Conservation (phyloP, 2,113 vertebrate species). For the Vulpes ferrilata region DNA sequence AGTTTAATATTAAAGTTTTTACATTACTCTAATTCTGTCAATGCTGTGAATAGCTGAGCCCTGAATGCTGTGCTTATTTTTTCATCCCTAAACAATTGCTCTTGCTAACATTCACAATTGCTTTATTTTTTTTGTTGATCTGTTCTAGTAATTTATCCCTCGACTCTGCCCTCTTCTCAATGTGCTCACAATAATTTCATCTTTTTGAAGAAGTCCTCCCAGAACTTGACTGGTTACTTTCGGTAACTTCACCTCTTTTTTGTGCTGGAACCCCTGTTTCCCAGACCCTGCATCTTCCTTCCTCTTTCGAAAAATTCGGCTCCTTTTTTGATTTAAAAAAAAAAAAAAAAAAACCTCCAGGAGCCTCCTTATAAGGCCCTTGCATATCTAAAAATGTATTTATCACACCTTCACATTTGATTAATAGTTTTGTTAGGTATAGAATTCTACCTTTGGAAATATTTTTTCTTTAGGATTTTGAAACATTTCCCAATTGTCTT, state of each 20-base stretch:
- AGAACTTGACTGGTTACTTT: neutral
- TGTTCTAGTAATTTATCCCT: neutral
- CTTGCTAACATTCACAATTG: neutral
- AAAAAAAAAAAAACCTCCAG: neutral
- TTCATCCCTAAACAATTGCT: neutral
- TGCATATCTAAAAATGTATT: neutral
- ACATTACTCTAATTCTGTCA: neutral
- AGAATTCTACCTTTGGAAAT: conserved; percentile 3
- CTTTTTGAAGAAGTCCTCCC: neutral
- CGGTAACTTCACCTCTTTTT: neutral
- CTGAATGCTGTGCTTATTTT: neutral
- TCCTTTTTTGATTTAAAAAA: neutral
- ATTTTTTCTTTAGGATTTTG: neutral
- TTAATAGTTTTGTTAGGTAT: conserved; percentile 8
- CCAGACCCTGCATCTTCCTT: neutral
- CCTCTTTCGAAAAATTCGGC: neutral
- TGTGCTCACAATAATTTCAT: neutral
- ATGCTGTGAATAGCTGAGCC: neutral
- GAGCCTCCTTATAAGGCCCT: neutral
- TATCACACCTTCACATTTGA: neutral
- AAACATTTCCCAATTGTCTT: neutral
- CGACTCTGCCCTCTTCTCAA: neutral
- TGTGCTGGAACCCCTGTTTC: neutral
- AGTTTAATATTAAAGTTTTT: neutral
- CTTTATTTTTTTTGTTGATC: neutral